A percentile compares a stretch with the other conserved stretches of the same genome.
phyloP scores from a whole-genome alignment of 2,888 invertebrate genomes.

The Rhamnusium bicolor region DNA sequence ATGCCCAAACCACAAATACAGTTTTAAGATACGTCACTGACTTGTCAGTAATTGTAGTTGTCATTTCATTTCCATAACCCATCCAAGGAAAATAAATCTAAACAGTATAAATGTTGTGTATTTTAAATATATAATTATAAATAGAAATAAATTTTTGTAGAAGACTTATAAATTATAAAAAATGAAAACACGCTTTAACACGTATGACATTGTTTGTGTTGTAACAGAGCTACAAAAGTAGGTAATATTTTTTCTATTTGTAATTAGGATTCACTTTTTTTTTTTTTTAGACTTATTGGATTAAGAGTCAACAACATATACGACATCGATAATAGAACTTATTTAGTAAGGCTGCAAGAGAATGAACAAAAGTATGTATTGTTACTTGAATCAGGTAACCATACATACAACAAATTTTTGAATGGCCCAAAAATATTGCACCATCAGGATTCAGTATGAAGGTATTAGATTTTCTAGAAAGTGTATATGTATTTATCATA shows the following conservation, averaged over 20 bases:
- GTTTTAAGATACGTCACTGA: background rate
- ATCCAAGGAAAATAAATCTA: background rate
- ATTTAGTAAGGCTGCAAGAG: slow-evolving; percentile 89
- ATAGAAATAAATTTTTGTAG: slow-evolving; percentile 30
- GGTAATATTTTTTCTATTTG: slow-evolving; percentile 54
- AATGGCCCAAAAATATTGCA: slow-evolving; percentile 98
- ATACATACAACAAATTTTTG: slow-evolving; percentile 96
- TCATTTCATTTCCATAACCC: too few species aligned
- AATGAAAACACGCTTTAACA: slow-evolving; percentile 96
- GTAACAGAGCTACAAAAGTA: slow-evolving; percentile 91
- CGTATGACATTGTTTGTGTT: slow-evolving; percentile 92
- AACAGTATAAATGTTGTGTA: slow-evolving; percentile 20
- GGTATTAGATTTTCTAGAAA: slow-evolving; percentile 73
- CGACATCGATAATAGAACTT: slow-evolving; percentile 97
- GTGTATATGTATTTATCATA: too few species aligned
- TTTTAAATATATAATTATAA: slow-evolving; percentile 16
- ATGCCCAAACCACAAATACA: background rate
- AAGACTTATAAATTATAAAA: slow-evolving; percentile 54
- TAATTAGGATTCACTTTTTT: background rate
- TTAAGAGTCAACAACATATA: slow-evolving; percentile 98
- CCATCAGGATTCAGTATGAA: slow-evolving; percentile 99
- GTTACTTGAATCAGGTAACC: slow-evolving; percentile 93
- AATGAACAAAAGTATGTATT: slow-evolving; percentile 91
- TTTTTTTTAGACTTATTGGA: slow-evolving; percentile 81
- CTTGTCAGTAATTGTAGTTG: too few species aligned